Evolutionary conservation across 2,888 invertebrate genomes (phyloP), one percentile per base, ranked within the genome.

Genomic region (Lysandra bellargus): DNA sequence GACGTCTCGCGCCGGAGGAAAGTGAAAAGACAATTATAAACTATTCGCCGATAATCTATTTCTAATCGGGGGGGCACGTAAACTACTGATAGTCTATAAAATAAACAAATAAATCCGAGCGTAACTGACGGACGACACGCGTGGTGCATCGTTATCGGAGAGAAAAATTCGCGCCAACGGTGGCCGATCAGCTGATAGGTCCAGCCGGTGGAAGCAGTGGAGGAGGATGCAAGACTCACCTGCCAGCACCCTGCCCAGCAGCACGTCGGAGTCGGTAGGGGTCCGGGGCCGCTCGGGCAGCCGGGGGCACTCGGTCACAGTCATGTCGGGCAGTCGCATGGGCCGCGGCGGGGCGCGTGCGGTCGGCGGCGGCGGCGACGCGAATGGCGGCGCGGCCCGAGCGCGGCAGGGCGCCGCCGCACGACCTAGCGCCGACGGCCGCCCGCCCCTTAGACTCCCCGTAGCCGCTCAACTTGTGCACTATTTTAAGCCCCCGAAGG

Each of bases 301-400:
- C 82, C 83, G 87, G 82, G 83, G 88, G 89, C 91, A 92, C 90
- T 94, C 94, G 82, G 94, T 94, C 88, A 94, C 92, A 88, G 93
- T 94, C 93, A 94, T 94, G 82, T 84, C 84, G 87, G 89, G 89
- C 88, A 92, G 90, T 88, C 89, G 93, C 93, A 92, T 93, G 87
- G 87, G 88, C 89, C 90, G 89, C 90, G 86, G 84, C 83, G 83
- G 88, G 85, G 88, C 93, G 93, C 93, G 93, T 93, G 93, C 89
- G 92, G 88, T 90, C 92, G 92, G 88, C 92, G 93, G 90, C 93
- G 93, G 92, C 91, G 91, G 87, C 88, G 86, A 87, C 93, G 88
- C 92, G 93, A 93, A 92, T 93, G 95, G 91, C 93, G 90, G 88
- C 84, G 86, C 85, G 33, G 69, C 87, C 87, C 90, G 91, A 89